Conservation (phyloP, 2,797 vertebrate species). For the Malacoraja senta region DNA sequence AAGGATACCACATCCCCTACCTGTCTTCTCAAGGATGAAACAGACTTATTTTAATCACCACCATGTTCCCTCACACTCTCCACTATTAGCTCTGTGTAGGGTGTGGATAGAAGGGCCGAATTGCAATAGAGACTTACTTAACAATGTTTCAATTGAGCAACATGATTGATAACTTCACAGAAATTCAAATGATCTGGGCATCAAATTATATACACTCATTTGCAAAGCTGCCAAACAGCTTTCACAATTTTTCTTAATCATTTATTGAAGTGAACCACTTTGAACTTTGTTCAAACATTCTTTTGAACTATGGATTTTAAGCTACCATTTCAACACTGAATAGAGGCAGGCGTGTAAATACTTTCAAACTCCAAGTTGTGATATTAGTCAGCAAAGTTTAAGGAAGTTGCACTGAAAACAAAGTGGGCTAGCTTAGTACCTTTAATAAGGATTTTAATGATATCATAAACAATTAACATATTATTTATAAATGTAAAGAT, state of each 20-base stretch:
- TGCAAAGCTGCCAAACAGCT: neutral
- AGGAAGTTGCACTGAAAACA: neutral
- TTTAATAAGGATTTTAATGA: neutral
- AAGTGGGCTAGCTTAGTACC: neutral
- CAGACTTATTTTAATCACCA: neutral
- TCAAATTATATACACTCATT: neutral
- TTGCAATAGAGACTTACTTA: neutral
- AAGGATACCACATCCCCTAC: neutral
- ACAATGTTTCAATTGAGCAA: neutral
- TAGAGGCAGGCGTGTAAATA: neutral
- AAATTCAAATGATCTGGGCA: neutral
- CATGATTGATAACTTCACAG: neutral
- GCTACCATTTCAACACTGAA: neutral
- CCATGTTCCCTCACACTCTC: no score
- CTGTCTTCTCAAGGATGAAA: neutral
- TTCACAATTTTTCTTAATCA: neutral
- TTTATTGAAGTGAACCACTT: neutral
- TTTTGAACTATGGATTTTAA: neutral
- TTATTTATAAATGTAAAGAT: neutral
- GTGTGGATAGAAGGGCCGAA: no score
- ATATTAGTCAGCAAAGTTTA: neutral
- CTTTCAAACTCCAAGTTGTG: neutral
- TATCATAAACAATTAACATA: neutral
- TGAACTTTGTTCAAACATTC: slow-evolving; percentile 8
- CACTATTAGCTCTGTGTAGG: neutral